Evolutionary conservation across 2,797 vertebrate genomes (phyloP).

Genomic region (Perodicticus potto): DNA sequence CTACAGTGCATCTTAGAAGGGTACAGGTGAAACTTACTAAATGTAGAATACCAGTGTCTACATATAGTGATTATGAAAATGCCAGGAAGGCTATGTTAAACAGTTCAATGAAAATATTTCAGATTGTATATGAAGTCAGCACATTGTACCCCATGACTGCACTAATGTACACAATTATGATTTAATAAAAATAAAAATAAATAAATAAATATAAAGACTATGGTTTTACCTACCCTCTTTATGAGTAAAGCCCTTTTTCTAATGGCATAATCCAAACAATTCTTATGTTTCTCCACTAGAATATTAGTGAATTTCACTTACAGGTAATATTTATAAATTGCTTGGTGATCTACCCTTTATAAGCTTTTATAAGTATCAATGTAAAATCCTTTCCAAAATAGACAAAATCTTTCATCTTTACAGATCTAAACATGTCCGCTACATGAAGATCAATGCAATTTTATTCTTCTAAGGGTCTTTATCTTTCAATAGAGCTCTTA

Average conservation of each 20-base stretch:
- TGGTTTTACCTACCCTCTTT: background rate
- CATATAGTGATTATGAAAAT: too few relatives aligned
- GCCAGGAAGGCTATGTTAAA: too few relatives aligned
- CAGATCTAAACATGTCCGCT: background rate
- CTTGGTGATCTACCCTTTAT: background rate
- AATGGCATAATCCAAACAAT: background rate
- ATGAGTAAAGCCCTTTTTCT: slow-evolving; percentile 33
- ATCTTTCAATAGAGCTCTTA: background rate
- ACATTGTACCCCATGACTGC: too few relatives aligned
- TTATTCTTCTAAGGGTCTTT: background rate
- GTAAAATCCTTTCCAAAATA: background rate
- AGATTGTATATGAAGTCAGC: too few relatives aligned
- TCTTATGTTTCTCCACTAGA: slow-evolving; percentile 29
- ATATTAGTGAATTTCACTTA: slow-evolving; percentile 3
- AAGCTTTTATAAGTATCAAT: slow-evolving; percentile 19
- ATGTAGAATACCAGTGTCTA: too few relatives aligned
- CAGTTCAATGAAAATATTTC: too few relatives aligned
- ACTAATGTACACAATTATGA: too few relatives aligned
- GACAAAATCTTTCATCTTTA: background rate
- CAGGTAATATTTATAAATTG: background rate
- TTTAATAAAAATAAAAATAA: too few relatives aligned
- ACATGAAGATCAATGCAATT: background rate
- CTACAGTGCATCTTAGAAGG: too few relatives aligned
- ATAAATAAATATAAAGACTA: too few relatives aligned
- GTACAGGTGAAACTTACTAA: too few relatives aligned